Base-by-base conservation (phyloP, 2,888 invertebrate species). In the Azorinus chamasolen region DNA sequence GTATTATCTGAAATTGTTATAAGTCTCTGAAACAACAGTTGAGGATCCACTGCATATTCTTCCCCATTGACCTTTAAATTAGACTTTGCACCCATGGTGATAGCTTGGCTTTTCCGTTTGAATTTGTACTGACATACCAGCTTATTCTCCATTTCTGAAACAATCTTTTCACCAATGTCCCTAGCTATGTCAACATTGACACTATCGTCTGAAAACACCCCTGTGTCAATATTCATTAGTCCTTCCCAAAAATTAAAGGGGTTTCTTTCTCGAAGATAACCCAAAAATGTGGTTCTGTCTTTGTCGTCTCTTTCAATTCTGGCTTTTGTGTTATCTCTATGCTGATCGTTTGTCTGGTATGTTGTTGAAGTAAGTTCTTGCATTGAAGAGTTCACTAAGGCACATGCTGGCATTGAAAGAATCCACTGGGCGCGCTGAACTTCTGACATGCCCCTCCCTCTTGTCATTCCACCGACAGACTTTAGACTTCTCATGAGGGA, bases 401-500 rank as follows among this genome's bases (percentile, higher is more conserved):
- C n/a, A 27, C 27, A 50, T n/a, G 50, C 53, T 4, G 62, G 70
- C 39, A 46, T 48, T 6, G 70, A 62, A 0, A 63, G 46, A 5
- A 70, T n/a, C 70, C 64, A 72, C 48, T 59, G 58, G 5, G 59
- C 16, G 18, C 80, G 51, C 65, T 85, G 83, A 16, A 37, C n/a
- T 32, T 85, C 83, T 14, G 53, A 55, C 77, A 84, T 64, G 16
- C 83, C 83, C 50, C 74, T 45, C 3, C 85, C 81, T 39, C 83
- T 39, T 5, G 80, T 85, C 54, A 86, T 25, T 14, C 87, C 86
- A 20, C 85, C 83, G 22, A 58, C 72, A 18, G 76, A 70, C 53
- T 86, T 88, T 4, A 86, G n/a, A 32, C 63, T 80, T 39, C 81
- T 48, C 87, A 87, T 63, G 10, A 87, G 62, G 0, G 66, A 69